Percentiles rank a stretch among this genome's conserved stretches.
Conservation (phyloP, 2,797 vertebrate genomes). For the Lophotriccus pileatus region DNA sequence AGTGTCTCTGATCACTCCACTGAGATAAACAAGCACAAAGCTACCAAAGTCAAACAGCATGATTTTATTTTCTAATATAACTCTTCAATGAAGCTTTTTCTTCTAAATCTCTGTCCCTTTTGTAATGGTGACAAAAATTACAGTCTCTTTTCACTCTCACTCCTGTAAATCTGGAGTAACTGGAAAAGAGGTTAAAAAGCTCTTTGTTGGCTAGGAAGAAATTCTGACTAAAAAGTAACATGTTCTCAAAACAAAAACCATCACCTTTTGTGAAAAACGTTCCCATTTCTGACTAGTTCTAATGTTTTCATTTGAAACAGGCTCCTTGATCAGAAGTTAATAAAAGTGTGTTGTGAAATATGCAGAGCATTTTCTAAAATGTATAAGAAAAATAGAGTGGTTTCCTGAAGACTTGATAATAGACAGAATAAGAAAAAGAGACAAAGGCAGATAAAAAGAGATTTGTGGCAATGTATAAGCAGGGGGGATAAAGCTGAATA, state of each 20-base stretch:
- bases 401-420: not conserved
- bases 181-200: not conserved
- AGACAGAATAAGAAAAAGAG: not conserved
- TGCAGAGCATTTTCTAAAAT: not conserved
- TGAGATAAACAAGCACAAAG: not conserved
- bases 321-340: slow-evolving; percentile 19
- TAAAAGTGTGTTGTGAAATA: not conserved
- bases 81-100: not conserved
- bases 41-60: not conserved
- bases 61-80: not conserved
- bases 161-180: slow-evolving; percentile 16
- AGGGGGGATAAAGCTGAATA: not conserved
- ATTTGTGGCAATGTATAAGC: not conserved
- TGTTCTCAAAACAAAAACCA: not conserved
- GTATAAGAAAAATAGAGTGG: not conserved
- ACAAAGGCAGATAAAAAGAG: slow-evolving; percentile 30
- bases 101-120: not conserved
- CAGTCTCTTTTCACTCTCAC: not conserved
- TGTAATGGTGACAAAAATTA: not conserved
- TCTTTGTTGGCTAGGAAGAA: not conserved
- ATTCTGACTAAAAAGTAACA: not conserved
- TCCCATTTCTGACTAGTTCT: not conserved
- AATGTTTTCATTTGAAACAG: slow-evolving; percentile 11
- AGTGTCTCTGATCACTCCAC: not conserved
- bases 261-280: not conserved